These are phyloP conservation scores for Drosophila trapezifrons DNA, from an alignment of 1,140 invertebrate genomes.

Conservation along the genomic window DNA sequence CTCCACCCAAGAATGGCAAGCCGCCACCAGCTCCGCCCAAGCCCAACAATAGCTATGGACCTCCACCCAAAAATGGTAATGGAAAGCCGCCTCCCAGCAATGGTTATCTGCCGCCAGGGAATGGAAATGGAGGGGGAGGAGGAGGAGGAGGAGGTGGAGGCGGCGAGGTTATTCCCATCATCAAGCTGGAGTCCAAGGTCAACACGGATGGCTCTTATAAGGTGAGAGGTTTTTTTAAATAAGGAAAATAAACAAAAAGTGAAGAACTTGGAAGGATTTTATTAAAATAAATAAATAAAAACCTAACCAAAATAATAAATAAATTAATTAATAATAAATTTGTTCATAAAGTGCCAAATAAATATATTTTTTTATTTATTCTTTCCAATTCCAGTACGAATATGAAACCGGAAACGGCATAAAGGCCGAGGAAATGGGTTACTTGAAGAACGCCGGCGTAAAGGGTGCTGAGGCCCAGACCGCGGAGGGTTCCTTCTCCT, in stretches of 20 bases:
- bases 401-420: constrained; percentile 90
- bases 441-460: constrained; percentile 87
- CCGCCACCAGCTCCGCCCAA: constrained; percentile 53
- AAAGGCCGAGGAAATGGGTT: constrained; percentile 87
- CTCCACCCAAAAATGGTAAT: constrained; percentile 50
- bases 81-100: constrained; percentile 27
- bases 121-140: constrained; percentile 33
- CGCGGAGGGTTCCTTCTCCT: constrained; percentile 89
- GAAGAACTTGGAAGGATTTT: too few relatives aligned
- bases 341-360: too few relatives aligned
- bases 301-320: not conserved
- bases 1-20: constrained; percentile 49
- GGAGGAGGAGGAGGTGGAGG: constrained; percentile 9
- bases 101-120: constrained; percentile 52
- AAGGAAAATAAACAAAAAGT: not conserved
- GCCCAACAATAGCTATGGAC: constrained; percentile 47
- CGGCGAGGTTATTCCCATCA: constrained; percentile 85
- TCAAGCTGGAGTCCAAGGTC: constrained; percentile 86
- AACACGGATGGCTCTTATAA: constrained; percentile 88
- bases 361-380: not conserved
- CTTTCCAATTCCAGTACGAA: constrained; percentile 63
- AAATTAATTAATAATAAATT: not conserved
- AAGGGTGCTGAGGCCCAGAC: constrained; percentile 86
- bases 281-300: not conserved
- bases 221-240: constrained; percentile 37